These are phyloP conservation scores for Danaus chrysippus DNA, from an alignment of 2,888 invertebrate species.

Conservation along the genomic window DNA sequence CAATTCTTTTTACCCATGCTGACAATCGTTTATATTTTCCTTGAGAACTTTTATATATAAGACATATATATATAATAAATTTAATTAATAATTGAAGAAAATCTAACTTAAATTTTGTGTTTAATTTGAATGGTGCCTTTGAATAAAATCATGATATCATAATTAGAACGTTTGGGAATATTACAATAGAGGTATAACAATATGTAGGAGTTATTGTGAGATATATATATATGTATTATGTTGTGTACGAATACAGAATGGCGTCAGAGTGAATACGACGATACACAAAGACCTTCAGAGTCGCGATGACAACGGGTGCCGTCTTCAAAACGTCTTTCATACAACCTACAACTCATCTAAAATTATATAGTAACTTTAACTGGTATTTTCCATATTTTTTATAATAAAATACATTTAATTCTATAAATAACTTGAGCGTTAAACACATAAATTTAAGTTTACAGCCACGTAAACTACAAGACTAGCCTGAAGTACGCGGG, in stretches of 20 bases:
- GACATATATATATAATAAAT: not conserved
- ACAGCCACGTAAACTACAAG: not conserved
- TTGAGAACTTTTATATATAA: not conserved
- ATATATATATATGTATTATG: not conserved
- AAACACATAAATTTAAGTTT: not conserved
- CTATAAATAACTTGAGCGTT: not conserved
- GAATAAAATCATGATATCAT: too few relatives aligned
- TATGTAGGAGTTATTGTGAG: not conserved
- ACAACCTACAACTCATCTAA: conserved; percentile 22
- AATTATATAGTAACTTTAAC: too few relatives aligned
- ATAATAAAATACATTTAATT: not conserved
- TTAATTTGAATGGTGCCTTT: not conserved
- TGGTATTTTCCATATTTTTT: too few relatives aligned
- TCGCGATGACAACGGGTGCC: conserved; percentile 30
- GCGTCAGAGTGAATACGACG: conserved; percentile 14
- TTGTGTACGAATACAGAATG: conserved; percentile 14
- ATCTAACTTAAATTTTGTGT: not conserved
- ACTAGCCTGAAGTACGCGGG: conserved; percentile 1
- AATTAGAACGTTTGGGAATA: too few relatives aligned
- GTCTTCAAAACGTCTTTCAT: conserved; percentile 31
- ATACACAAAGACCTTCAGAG: conserved; percentile 29
- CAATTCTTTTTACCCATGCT: not conserved
- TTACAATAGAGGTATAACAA: not conserved
- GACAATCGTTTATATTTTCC: not conserved
- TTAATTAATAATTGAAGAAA: conserved; percentile 1